phyloP scores from a whole-genome alignment of 2,888 invertebrate species.

The Pseudococcus longispinus region DNA sequence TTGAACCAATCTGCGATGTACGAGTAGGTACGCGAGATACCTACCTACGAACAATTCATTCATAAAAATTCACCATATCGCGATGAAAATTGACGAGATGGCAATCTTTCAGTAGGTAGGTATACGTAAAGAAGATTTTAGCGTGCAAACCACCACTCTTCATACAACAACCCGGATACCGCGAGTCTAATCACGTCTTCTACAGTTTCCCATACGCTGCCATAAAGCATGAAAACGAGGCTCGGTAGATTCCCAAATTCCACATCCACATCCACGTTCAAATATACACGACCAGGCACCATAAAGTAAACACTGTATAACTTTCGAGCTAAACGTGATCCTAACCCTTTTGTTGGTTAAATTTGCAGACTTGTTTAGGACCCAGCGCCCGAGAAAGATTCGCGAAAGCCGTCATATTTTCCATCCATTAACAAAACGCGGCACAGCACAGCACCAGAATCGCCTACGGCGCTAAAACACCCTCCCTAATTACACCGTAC shows the following conservation, averaged over 20 bases:
- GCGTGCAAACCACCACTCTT: neutral
- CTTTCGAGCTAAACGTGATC: neutral
- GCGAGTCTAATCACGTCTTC: neutral
- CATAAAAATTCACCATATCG: neutral
- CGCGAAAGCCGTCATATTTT: constrained; percentile 24
- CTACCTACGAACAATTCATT: neutral
- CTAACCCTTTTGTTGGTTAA: constrained; percentile 18
- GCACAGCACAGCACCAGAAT: neutral
- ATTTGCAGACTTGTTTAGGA: neutral
- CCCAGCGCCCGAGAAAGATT: neutral
- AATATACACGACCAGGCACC: neutral
- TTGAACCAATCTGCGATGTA: neutral
- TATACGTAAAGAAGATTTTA: too few relatives aligned
- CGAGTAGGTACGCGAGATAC: too few relatives aligned
- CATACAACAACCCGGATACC: neutral
- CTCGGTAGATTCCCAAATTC: neutral
- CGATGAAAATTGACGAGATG: constrained; percentile 16
- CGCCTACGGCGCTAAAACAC: constrained; percentile 11
- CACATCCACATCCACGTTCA: neutral
- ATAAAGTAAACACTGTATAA: neutral
- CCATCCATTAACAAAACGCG: neutral
- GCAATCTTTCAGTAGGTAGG: neutral
- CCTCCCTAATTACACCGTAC: constrained; percentile 33
- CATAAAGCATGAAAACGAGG: neutral
- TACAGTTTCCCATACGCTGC: neutral